A percentile compares a stretch with the other conserved stretches of the same genome.
Evolutionary conservation across 2,113 vertebrate species (phyloP).

Genomic region (Paramisgurnus dabryanus): DNA sequence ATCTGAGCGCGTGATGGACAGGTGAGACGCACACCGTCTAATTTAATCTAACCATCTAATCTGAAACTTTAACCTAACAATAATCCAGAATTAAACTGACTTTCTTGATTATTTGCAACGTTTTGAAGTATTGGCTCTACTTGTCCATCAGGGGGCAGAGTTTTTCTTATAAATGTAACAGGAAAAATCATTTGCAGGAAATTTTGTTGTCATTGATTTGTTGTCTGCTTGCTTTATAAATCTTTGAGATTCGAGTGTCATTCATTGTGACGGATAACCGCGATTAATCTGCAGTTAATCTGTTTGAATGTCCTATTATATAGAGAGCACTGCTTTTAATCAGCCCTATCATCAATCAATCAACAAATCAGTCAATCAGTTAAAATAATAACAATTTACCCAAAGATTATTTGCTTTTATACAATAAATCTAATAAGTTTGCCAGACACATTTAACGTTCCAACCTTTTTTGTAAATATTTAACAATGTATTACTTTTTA

Average conservation of each 20-base stretch:
- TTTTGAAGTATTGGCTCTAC: not conserved
- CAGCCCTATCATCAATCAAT: not conserved
- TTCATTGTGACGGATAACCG: not conserved
- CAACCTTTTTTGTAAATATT: not conserved
- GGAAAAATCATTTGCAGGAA: too few relatives aligned
- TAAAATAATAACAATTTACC: not conserved
- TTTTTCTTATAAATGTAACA: constrained; percentile 16
- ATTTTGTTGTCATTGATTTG: too few relatives aligned
- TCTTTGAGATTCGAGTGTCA: too few relatives aligned
- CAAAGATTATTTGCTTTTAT: not conserved
- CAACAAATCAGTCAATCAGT: not conserved
- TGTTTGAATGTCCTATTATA: not conserved
- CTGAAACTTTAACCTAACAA: too few relatives aligned
- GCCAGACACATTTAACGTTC: not conserved
- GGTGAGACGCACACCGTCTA: not conserved
- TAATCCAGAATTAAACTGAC: not conserved
- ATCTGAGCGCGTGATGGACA: not conserved
- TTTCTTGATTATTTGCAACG: not conserved
- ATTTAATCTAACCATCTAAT: too few relatives aligned
- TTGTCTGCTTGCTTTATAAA: too few relatives aligned
- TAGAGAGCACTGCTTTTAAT: not conserved
- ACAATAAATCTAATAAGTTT: not conserved
- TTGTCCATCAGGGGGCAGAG: constrained; percentile 41
- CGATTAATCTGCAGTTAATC: not conserved
- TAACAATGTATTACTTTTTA: not conserved